Base-by-base conservation (phyloP, 2,888 invertebrate genomes). In the Diaperis boleti region DNA sequence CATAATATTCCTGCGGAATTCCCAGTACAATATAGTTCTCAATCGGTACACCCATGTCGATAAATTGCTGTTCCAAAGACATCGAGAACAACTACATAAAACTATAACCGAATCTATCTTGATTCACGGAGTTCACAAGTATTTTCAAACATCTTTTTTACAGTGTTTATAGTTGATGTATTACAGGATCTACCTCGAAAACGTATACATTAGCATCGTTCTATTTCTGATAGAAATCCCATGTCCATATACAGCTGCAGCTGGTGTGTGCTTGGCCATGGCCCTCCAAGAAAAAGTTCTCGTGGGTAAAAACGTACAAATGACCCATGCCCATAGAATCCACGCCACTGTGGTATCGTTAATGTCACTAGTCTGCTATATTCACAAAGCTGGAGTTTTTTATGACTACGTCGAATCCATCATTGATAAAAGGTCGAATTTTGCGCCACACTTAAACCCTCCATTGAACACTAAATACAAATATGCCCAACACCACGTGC, bases 361-460 rank as follows among this genome's bases (percentile, higher is more conserved):
- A 1, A 84, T 89, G 83, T 86, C 88, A 0, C 78, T 89, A 3
- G 81, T 88, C 2, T 88, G 88, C 71, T 87, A 88, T 84, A 83
- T 87, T 1, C 87, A 88, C 73, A 82, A 84, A 39, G 87, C 88
- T 0, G 77, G 79, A 68, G 82, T 85, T 0, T 83, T 89, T 50
- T 86, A 87, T 61, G 78, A 82, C 1, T 88, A 88, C 66, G 83
- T 89, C 0, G 84, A 85, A 61, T 83, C 82, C 52, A 83, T 89
- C 13, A 81, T 88, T 60, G 81, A 84, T 26, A 78, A 83, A 29
- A 81, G 89, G 20, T 86, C 87, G 0, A 84, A 85, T 54, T 85
- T 85, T 76, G 88, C 89, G 0, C 88, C 89, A 0, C 87, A 88
- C 70, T 75, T 89, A 3, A 88, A 88, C 75, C 89, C 89, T 0